These are phyloP conservation scores for Cephus cinctus DNA, from an alignment of 1,140 invertebrate genomes.

Conservation along the genomic window DNA sequence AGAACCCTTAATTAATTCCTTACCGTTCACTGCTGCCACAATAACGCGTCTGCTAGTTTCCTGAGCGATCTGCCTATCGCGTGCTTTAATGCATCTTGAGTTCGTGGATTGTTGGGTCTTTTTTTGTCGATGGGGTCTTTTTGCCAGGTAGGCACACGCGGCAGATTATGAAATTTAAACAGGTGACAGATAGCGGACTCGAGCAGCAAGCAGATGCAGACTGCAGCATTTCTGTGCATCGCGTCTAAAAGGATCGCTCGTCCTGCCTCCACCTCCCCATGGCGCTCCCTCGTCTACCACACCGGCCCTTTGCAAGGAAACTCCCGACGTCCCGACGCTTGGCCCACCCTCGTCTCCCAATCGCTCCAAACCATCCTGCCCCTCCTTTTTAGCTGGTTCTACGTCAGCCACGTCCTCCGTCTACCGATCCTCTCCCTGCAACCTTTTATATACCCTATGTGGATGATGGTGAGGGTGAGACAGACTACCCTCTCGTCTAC, in stretches of 20 bases:
- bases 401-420: background rate
- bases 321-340: background rate
- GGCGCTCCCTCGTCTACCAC: constrained; percentile 9
- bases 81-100: too few species aligned
- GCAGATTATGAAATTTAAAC: constrained; percentile 27
- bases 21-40: too few species aligned
- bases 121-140: too few species aligned
- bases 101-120: too few species aligned
- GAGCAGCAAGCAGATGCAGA: constrained; percentile 14
- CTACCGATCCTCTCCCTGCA: background rate
- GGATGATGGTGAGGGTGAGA: too few species aligned
- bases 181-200: constrained; percentile 25
- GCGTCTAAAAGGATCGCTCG: background rate
- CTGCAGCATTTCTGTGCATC: constrained; percentile 12
- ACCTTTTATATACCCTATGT: background rate
- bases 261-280: constrained; percentile 1
- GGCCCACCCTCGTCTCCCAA: constrained; percentile 3
- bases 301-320: background rate
- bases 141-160: too few species aligned
- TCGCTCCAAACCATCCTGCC: constrained; percentile 2
- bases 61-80: too few species aligned
- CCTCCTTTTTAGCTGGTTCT: background rate
- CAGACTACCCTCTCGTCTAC: background rate
- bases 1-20: too few species aligned
- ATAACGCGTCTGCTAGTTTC: too few species aligned